Base-by-base conservation (phyloP, 1,140 invertebrate genomes). In the Calliphora vicina region DNA sequence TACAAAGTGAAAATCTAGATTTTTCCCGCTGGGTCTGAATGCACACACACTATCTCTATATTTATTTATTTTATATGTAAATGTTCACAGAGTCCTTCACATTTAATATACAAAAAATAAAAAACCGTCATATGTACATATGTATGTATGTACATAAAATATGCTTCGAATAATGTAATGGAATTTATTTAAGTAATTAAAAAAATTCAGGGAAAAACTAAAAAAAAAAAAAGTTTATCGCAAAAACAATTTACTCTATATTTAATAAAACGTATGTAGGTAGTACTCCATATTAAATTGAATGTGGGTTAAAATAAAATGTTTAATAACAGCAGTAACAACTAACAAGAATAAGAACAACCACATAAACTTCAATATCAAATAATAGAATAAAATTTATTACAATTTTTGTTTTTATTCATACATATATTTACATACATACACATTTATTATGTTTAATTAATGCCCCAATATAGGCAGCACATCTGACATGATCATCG, bases 151-250 rank as follows among this genome's bases (percentile, higher is more conserved):
- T 57, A 57, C 15, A 57, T 57, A 57, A 57, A 57, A 15, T 57
- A 57, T 57, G 20, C 61, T 67, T 1, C 20, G 20, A 25, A 67
- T 67, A 67, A 67, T 67, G 61, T 25, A 67, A 67, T 20, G 27
- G 73, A 76, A 76, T 43, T 76, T 76, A 76, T 76, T 76, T 35
- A 76, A 35, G 29, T 76, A 76, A 35, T 35, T 76, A 76, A 29
- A 35, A 20, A 73, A 17, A 73, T 27, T 20, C 73, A 76, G 27
- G 23, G 23, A 73, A 27, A 27, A 27, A 35, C 2, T 8, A 3
- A 76, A 76, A 76, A 35, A 42, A n/a, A n/a, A n/a, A 23, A 67
- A 67, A 67, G 23, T 67, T 67, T 20, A 67, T 67, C 23, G 20
- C 61, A 67, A 67, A 76, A 76, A 76, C 73, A 42, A 76, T 76